Evolutionary conservation across 2,797 vertebrate genomes (phyloP).

Genomic region (Valencia hispanica): DNA sequence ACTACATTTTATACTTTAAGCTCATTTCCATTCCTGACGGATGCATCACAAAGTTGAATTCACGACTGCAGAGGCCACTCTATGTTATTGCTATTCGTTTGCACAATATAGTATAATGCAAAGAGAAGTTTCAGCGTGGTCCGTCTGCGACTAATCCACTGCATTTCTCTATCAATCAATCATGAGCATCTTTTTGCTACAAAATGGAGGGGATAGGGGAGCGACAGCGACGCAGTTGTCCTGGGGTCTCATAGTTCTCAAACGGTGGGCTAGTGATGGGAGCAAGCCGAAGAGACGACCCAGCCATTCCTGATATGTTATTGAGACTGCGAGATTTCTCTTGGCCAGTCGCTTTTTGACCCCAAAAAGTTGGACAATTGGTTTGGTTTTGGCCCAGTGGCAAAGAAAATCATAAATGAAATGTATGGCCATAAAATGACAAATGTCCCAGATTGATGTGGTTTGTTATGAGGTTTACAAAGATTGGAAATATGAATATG

Average conservation of each 20-base stretch:
- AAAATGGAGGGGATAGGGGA: slow-evolving; percentile 93
- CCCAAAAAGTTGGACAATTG: not conserved
- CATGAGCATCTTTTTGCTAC: slow-evolving; percentile 73
- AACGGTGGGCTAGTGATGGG: slow-evolving; percentile 86
- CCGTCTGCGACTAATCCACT: slow-evolving; percentile 38
- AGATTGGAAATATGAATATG: slow-evolving; percentile 43
- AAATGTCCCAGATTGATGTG: slow-evolving; percentile 19
- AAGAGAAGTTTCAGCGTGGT: slow-evolving; percentile 8
- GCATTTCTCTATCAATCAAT: slow-evolving; percentile 41
- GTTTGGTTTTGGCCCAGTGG: slow-evolving; percentile 8
- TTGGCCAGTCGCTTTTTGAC: slow-evolving; percentile 82
- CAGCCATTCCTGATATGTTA: slow-evolving; percentile 91
- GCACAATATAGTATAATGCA: slow-evolving; percentile 40
- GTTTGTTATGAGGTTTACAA: slow-evolving; percentile 34
- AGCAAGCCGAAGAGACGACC: slow-evolving; percentile 87
- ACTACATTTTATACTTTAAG: slow-evolving; percentile 43
- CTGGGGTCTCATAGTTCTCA: slow-evolving; percentile 86
- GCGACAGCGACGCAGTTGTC: slow-evolving; percentile 84
- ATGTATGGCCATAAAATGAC: slow-evolving; percentile 36
- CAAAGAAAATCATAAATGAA: slow-evolving; percentile 41
- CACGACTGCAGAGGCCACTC: slow-evolving; percentile 58
- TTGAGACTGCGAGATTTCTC: slow-evolving; percentile 94
- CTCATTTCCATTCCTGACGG: slow-evolving; percentile 55
- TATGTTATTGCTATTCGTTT: slow-evolving; percentile 76
- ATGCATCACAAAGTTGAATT: slow-evolving; percentile 66